Conservation (phyloP, 1,140 invertebrate species). For the Pomacea maculata region DNA sequence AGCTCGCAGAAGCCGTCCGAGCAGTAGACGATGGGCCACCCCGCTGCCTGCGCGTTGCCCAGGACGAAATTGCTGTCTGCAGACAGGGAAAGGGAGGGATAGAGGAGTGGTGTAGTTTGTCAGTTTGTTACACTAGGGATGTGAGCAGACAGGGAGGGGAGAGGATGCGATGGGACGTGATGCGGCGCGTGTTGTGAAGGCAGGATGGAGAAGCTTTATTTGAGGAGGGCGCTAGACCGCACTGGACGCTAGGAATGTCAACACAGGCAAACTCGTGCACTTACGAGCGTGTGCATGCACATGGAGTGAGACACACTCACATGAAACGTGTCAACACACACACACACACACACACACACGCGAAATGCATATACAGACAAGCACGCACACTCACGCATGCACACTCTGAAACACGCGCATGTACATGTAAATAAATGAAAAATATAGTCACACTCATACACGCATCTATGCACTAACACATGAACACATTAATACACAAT, state of each 20-base stretch:
- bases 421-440: too few relatives aligned
- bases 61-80: constrained; percentile 98
- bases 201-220: too few relatives aligned
- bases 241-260: not conserved
- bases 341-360: not conserved
- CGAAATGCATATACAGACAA: not conserved
- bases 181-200: not conserved
- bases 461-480: not conserved
- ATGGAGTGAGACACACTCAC: too few relatives aligned
- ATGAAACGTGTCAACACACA: not conserved
- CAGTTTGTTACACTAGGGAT: not conserved
- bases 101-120: not conserved
- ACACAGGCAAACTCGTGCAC: not conserved
- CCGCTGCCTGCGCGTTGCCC: constrained; percentile 92
- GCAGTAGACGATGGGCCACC: constrained; percentile 96
- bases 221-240: not conserved
- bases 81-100: constrained; percentile 60
- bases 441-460: not conserved
- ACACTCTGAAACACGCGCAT: constrained; percentile 1
- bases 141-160: not conserved
- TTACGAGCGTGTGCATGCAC: not conserved
- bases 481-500: not conserved
- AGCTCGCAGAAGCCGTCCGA: constrained; percentile 97
- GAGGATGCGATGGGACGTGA: not conserved
- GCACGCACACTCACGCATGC: not conserved